Conservation (phyloP, 1,140 invertebrate genomes). For the Cyclina sinensis region DNA sequence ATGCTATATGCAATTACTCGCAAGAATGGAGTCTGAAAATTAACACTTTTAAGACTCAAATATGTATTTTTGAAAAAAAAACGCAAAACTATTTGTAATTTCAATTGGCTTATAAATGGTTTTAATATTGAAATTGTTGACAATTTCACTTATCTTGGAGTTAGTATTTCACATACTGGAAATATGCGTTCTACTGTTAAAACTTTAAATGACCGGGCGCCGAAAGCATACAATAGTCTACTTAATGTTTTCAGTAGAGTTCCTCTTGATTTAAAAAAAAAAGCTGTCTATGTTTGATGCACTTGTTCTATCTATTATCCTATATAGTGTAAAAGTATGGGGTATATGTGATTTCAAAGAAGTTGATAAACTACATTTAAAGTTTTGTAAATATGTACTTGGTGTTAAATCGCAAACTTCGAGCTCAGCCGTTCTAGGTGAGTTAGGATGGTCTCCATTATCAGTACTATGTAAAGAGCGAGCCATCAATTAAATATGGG, state of each 20-base stretch:
- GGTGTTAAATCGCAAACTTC: constrained; percentile 30
- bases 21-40: constrained; percentile 14
- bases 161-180: constrained; percentile 57
- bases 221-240: constrained; percentile 43
- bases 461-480: background rate
- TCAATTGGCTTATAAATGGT: constrained; percentile 43
- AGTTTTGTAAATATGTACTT: constrained; percentile 36
- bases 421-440: background rate
- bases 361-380: constrained; percentile 31
- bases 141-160: constrained; percentile 62
- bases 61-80: too few species aligned
- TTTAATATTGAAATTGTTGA: constrained; percentile 47
- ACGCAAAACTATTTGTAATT: constrained; percentile 1
- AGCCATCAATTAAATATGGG: too few species aligned
- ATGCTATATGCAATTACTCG: constrained; percentile 16
- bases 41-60: constrained; percentile 30
- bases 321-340: constrained; percentile 59
- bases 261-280: too few species aligned
- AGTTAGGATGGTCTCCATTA: background rate
- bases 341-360: constrained; percentile 29
- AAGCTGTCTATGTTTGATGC: constrained; percentile 35
- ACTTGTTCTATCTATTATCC: constrained; percentile 50
- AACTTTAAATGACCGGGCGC: constrained; percentile 23
- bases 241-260: too few species aligned
- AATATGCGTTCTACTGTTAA: constrained; percentile 32